phyloP scores from a whole-genome alignment of 2,113 vertebrate genomes.

The Syngnathus floridae region DNA sequence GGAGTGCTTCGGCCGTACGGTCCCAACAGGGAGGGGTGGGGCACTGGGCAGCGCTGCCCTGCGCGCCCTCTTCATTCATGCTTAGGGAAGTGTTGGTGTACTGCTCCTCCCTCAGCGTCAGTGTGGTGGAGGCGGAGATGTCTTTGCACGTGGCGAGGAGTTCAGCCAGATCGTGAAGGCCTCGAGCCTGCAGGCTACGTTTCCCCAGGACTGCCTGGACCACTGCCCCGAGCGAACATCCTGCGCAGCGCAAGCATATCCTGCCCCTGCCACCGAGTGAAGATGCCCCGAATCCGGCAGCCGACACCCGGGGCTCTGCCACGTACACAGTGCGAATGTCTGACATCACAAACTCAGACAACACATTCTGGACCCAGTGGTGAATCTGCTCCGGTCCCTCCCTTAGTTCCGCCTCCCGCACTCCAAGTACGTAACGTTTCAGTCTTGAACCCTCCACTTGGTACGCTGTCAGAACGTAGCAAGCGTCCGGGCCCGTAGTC shows the following conservation, averaged over 20 bases:
- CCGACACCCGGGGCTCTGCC: constrained; percentile 82
- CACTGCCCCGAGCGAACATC: constrained; percentile 88
- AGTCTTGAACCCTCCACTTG: constrained; percentile 90
- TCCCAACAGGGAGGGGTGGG: constrained; percentile 94
- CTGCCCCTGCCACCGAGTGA: constrained; percentile 80
- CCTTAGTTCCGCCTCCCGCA: constrained; percentile 82
- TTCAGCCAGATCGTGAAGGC: constrained; percentile 91
- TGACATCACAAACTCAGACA: constrained; percentile 97
- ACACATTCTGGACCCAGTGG: constrained; percentile 96
- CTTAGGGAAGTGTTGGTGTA: constrained; percentile 59
- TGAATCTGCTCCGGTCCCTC: constrained; percentile 91
- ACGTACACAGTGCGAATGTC: constrained; percentile 95
- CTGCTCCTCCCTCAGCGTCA: constrained; percentile 78
- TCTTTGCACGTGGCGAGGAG: constrained; percentile 88
- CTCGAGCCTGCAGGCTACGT: constrained; percentile 90
- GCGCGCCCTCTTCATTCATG: constrained; percentile 60
- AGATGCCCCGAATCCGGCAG: constrained; percentile 69
- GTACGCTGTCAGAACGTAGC: constrained; percentile 89
- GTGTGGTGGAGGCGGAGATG: constrained; percentile 80
- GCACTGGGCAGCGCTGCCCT: constrained; percentile 54
- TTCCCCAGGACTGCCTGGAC: constrained; percentile 92
- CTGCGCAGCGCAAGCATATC: constrained; percentile 87
- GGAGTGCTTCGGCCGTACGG: constrained; percentile 84
- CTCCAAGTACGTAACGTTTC: constrained; percentile 88
- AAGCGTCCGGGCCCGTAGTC: constrained; percentile 83